Base-by-base conservation (phyloP, 2,797 vertebrate genomes). In the Acanthis flammea region DNA sequence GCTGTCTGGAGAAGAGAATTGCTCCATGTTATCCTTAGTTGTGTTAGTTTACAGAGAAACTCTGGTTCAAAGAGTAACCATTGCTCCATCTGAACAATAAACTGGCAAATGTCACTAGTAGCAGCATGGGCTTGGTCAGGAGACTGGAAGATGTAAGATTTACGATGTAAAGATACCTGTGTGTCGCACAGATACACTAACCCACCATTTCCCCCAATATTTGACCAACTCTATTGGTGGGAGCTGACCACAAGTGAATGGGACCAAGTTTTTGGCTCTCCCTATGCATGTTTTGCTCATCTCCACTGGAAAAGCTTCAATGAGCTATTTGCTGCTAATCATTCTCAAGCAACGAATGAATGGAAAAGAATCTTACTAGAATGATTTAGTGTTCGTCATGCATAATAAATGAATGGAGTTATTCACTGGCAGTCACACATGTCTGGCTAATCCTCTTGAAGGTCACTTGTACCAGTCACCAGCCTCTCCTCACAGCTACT, bases 361-460 rank as follows among this genome's bases (percentile, higher is more conserved):
- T 92, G 74, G 70, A 71, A 91, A 92, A 93, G 85, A 79, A 50
- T 86, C 78, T 47, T 81, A 63, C 85, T 79, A 92, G 88, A 95
- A 94, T 92, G 95, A 92, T 95, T 95, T 94, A 91, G 92, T 95
- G 88, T 96, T 91, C 41, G 14, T 86, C 55, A 35, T 0, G 3
- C 66, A 76, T 91, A 94, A 92, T 91, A 94, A 96, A 90, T 87
- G 83, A 93, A 95, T 82, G 78, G 67, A 87, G 54, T 95, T 96
- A 93, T 94, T 95, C 96, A 94, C 88, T 94, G 96, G 73, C 92
- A 93, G 93, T 90, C 79, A 91, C 71, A 88, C 61, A 70, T 95
- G 77, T 79, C 86, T 95, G 91, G 89, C 67, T 96, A 94, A 95
- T 93, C 77, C 73, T 88, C 89, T 45, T 89, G 79, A 92, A 96